Evolutionary conservation across 1,140 invertebrate species (phyloP).

Genomic region (Pseudomyrmex concolor): DNA sequence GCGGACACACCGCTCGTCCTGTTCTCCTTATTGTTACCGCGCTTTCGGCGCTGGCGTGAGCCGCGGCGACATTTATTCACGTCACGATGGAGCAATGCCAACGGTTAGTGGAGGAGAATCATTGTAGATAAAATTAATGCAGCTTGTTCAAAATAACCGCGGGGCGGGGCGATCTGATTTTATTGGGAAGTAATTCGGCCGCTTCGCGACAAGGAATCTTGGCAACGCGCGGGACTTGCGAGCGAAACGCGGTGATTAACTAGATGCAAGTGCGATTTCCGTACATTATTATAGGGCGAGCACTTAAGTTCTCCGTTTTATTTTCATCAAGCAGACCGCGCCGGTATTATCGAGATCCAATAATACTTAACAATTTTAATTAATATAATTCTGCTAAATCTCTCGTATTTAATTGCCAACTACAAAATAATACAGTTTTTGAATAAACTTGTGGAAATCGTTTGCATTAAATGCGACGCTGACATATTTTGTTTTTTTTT

Average conservation of each 20-base stretch:
- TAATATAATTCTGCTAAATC: slow-evolving; percentile 16
- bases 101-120: slow-evolving; percentile 50
- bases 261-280: slow-evolving; percentile 46
- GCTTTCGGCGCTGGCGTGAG: slow-evolving; percentile 26
- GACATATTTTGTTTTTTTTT: background rate
- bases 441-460: background rate
- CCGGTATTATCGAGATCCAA: slow-evolving; percentile 5
- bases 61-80: slow-evolving; percentile 64
- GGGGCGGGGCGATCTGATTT: slow-evolving; percentile 53
- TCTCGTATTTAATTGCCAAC: background rate
- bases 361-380: slow-evolving; percentile 53
- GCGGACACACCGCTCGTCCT: slow-evolving; percentile 8
- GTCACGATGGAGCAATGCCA: slow-evolving; percentile 51
- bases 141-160: slow-evolving; percentile 50
- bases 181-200: slow-evolving; percentile 51
- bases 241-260: slow-evolving; percentile 50
- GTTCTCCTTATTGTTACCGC: slow-evolving; percentile 43
- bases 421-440: slow-evolving; percentile 10
- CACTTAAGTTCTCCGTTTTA: background rate
- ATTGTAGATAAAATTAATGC: slow-evolving; percentile 59
- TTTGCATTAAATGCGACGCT: background rate
- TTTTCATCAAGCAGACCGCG: background rate
- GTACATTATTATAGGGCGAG: slow-evolving; percentile 18
- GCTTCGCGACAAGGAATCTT: slow-evolving; percentile 52
- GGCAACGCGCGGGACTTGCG: slow-evolving; percentile 46